Evolutionary conservation across 2,888 invertebrate species (phyloP), one percentile per base, ranked within the genome.

Genomic region (Dioctria rufipes): DNA sequence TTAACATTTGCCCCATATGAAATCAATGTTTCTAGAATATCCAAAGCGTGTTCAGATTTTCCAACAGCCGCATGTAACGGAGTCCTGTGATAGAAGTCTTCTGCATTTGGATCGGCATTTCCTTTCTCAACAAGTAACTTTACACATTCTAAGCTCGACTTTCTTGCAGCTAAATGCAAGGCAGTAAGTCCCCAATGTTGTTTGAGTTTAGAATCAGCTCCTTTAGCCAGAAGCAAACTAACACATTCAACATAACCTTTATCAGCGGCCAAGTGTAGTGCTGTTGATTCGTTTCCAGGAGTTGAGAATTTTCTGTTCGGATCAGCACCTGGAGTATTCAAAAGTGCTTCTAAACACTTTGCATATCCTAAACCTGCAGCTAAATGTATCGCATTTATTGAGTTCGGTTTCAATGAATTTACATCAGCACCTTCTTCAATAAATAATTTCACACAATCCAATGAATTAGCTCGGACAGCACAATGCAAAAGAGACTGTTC

Each of bases 261-360:
- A 86, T 96, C 96, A 0, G 97, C 96, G 0, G 97, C 96, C 83
- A 96, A 90, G 90, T 97, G 97, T 79, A 96, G 86, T 0, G 95
- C 93, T 0, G 95, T 95, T 9, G 94, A 93, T 83, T 94, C 94
- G 84, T 94, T 93, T 80, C 94, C 94, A 4, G 93, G 92, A 46
- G 92, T 92, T 82, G 92, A 90, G 61, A 94, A 94, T 82, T 93
- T 91, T 0, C 93, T 92, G 85, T 95, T 93, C 1, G 94, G 91
- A 85, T 95, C 93, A 0, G 92, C 92, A 82, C 93, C 92, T 69
- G 95, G 93, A 4, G 93, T 93, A 84, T 94, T 94, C 58, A 96
- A 87, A 83, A 97, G 91, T 84, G 95, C 92, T 84, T 92, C 91
- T 83, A 96, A 90, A 86, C 94, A 95, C 84, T 93, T 93, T n/a